Percentiles rank a stretch among this genome's conserved stretches.
Conservation (phyloP, 2,113 vertebrate species). For the Hassar affinis region DNA sequence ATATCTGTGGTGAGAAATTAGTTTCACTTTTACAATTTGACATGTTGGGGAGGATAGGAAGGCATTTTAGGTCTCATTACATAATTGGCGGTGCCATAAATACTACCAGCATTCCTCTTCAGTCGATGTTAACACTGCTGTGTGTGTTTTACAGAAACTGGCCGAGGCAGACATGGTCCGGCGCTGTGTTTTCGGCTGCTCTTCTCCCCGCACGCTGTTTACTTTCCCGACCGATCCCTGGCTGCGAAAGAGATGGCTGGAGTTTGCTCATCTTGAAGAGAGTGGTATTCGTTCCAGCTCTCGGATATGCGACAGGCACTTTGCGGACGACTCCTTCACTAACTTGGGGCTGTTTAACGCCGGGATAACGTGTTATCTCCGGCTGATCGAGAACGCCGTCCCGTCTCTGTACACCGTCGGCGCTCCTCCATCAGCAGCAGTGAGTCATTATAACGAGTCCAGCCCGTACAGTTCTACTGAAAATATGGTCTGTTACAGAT, state of each 20-base stretch:
- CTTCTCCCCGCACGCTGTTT: constrained; percentile 11
- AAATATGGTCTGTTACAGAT: background rate
- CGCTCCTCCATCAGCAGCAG: background rate
- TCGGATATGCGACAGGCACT: constrained; percentile 10
- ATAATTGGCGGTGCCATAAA: background rate
- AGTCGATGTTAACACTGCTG: background rate
- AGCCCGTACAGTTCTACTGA: background rate
- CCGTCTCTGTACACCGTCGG: constrained; percentile 11
- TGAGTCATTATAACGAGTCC: background rate
- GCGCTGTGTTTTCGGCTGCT: constrained; percentile 10
- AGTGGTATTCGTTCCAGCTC: constrained; percentile 7
- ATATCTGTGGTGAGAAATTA: too few relatives aligned
- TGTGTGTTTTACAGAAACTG: background rate
- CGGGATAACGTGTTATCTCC: constrained; percentile 6
- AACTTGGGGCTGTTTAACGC: constrained; percentile 17
- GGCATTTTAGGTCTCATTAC: background rate
- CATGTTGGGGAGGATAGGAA: background rate
- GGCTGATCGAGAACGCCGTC: constrained; percentile 12
- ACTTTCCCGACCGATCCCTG: constrained; percentile 10
- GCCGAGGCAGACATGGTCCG: background rate
- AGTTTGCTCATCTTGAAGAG: constrained; percentile 15
- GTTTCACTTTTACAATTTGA: too few relatives aligned
- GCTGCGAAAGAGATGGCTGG: constrained; percentile 13
- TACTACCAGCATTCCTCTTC: background rate
- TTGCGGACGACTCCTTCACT: background rate